These are phyloP conservation scores for Tautogolabrus adspersus DNA, from an alignment of 2,113 vertebrate species.

Conservation along the genomic window DNA sequence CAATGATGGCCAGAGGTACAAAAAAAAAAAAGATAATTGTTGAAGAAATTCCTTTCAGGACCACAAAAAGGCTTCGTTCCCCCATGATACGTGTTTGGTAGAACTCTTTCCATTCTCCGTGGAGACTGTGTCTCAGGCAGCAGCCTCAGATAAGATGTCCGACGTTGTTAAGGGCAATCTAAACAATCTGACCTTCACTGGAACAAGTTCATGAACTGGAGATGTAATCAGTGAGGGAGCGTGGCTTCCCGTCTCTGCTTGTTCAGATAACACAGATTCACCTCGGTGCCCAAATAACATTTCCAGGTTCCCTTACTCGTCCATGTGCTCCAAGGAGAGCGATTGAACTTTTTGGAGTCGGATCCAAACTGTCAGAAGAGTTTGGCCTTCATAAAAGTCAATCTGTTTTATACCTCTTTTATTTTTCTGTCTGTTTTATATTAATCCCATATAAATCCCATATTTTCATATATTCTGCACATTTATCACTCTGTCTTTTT, in stretches of 20 bases:
- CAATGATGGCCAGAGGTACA: too few species aligned
- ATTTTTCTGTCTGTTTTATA: not conserved
- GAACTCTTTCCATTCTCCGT: not conserved
- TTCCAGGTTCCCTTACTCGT: not conserved
- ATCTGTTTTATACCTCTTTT: not conserved
- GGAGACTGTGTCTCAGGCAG: not conserved
- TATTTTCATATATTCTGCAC: conserved; percentile 35
- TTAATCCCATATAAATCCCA: conserved; percentile 32
- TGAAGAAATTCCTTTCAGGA: not conserved
- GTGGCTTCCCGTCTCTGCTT: not conserved
- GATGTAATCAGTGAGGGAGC: not conserved
- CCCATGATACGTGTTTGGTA: not conserved
- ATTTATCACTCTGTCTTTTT: conserved; percentile 27
- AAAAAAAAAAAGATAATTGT: not conserved
- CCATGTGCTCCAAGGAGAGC: not conserved
- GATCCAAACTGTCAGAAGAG: conserved; percentile 8
- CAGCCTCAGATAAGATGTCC: conserved; percentile 17
- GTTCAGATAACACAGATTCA: conserved; percentile 8
- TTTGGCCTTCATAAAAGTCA: not conserved
- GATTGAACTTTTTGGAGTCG: not conserved
- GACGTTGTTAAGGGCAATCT: not conserved
- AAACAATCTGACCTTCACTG: not conserved
- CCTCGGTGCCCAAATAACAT: not conserved
- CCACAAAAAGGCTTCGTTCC: not conserved
- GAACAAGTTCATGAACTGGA: conserved; percentile 9